Conservation (phyloP, 1,140 invertebrate species). For the Laupala kohalensis region DNA sequence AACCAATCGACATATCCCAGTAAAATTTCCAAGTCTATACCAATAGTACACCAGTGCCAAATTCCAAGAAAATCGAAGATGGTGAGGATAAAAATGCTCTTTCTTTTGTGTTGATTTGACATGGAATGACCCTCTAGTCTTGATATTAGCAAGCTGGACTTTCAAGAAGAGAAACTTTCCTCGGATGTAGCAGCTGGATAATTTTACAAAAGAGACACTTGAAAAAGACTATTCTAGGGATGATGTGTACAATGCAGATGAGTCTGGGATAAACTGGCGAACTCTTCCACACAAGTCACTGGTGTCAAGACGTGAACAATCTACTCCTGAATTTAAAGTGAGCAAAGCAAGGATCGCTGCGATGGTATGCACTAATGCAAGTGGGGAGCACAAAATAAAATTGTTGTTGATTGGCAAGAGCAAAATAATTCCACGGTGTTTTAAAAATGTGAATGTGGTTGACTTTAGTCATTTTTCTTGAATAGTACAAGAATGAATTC, state of each 20-base stretch:
- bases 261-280: conserved; percentile 28
- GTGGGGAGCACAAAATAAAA: conserved; percentile 24
- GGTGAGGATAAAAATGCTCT: too few relatives aligned
- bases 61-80: too few relatives aligned
- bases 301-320: conserved; percentile 21
- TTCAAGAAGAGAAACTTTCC: background rate
- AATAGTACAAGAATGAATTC: conserved; percentile 23
- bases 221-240: background rate
- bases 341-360: conserved; percentile 25
- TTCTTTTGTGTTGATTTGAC: too few relatives aligned
- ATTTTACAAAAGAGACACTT: background rate
- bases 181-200: background rate
- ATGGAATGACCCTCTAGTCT: too few relatives aligned
- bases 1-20: too few relatives aligned
- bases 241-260: conserved; percentile 28
- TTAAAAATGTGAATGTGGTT: conserved; percentile 21
- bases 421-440: conserved; percentile 18
- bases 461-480: conserved; percentile 20
- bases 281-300: conserved; percentile 24
- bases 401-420: conserved; percentile 22
- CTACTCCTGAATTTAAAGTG: conserved; percentile 24
- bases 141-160: background rate
- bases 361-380: conserved; percentile 27
- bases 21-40: too few relatives aligned
- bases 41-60: too few relatives aligned